Evolutionary conservation across 2,113 vertebrate genomes (phyloP).

Genomic region (Daphoenositta chrysoptera): DNA sequence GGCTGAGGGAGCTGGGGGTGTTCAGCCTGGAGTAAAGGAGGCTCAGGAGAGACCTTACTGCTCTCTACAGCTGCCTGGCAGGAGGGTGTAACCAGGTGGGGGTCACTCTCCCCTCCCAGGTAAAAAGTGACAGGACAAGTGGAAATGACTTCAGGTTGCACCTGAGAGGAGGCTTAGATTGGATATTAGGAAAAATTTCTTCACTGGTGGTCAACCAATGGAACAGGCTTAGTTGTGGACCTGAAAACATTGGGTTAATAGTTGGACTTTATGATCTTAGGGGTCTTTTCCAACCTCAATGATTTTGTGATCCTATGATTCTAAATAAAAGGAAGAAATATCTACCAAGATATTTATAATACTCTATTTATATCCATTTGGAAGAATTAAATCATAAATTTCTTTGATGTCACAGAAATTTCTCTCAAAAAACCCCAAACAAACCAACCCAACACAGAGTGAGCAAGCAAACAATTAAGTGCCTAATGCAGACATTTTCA

Average conservation of each 20-base stretch:
- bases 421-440: not conserved
- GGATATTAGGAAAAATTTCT: not conserved
- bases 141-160: not conserved
- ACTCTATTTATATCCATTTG: not conserved
- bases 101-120: not conserved
- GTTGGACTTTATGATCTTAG: not conserved
- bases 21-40: not conserved
- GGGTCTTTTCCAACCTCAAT: not conserved
- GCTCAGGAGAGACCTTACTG: fast-evolving
- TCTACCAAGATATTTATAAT: not conserved
- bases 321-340: not conserved
- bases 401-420: not conserved
- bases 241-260: not conserved
- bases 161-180: not conserved
- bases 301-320: not conserved
- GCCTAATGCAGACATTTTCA: not conserved
- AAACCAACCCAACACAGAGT: not conserved
- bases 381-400: not conserved
- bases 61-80: not conserved
- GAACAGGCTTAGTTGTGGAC: not conserved
- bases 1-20: not conserved
- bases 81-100: fast-evolving
- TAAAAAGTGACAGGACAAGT: not conserved
- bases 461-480: not conserved
- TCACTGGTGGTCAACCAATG: not conserved